Evolutionary conservation across 2,797 vertebrate genomes (phyloP), one percentile per base, ranked within the genome.

Genomic region (Hybognathus amarus): DNA sequence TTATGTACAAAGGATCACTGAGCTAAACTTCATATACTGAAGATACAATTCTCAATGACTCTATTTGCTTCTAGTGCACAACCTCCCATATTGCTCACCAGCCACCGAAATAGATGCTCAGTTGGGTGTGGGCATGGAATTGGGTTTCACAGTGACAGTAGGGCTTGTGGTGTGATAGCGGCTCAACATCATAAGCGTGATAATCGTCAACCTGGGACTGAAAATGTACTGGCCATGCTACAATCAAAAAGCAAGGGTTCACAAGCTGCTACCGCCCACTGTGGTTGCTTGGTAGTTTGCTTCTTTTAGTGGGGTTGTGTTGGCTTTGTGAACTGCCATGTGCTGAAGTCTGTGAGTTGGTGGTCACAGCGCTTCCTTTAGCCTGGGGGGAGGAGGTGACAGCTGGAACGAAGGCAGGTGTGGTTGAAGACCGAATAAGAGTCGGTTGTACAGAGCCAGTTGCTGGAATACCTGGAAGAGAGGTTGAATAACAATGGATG

Each of bases 321-420:
- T 96, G 93, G 92, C 93, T 87, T 82, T 94, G 92, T 86, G 93
- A 90, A 91, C 94, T 93, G 87, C 94, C 91, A 89, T 96, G 91
- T 80, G 93, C 91, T 89, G 96, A 92, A 87, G 94, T 96, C 94
- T 97, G 97, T 81, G 96, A 93, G 90, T 95, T 95, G 45, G 93
- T 93, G 81, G 95, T 93, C 86, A 96, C 89, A 85, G 92, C 90
- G 89, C 95, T 95, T 87, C 96, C 96, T 95, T 98, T 98, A 94
- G 93, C 94, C 89, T 97, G 94, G 63, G 96, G 96, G 81, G 98
- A 97, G 86, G 97, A 97, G 89, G 97, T 91, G 87, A 96, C 96
- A 93, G 96, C 94, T 88, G 96, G 95, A 94, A 95, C 94, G 91
- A 98, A 97, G 89, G 96, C 94, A 10, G 95, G 89, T 82, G 96